phyloP scores from a whole-genome alignment of 2,113 vertebrate genomes.

The Colistium nudipinnis region DNA sequence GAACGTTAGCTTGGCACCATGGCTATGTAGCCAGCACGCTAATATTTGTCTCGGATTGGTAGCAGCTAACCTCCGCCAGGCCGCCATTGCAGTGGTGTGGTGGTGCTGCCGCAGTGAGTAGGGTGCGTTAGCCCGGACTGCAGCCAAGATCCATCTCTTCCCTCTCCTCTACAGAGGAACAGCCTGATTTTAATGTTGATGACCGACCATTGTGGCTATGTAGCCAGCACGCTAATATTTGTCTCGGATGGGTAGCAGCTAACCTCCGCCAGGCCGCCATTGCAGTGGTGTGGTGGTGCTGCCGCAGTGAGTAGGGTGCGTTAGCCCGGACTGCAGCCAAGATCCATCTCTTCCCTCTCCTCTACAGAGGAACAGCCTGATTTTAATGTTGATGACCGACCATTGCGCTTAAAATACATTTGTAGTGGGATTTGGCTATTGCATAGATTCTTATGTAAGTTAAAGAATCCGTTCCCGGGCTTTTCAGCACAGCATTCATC shows the following conservation, averaged over 20 bases:
- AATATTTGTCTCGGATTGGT: constrained; percentile 47
- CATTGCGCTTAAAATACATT: too few relatives aligned
- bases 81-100: constrained; percentile 72
- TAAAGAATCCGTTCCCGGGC: constrained; percentile 72
- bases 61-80: constrained; percentile 67
- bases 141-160: neutral
- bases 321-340: constrained; percentile 32
- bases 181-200: accelerated
- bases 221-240: too few relatives aligned
- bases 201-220: too few relatives aligned
- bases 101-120: constrained; percentile 58
- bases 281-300: constrained; percentile 41
- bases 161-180: accelerated
- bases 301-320: constrained; percentile 56
- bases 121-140: constrained; percentile 28
- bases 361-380: accelerated
- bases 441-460: constrained; percentile 18
- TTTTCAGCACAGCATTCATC: constrained; percentile 59
- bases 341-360: neutral
- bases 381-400: accelerated
- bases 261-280: too few relatives aligned
- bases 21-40: constrained; percentile 75
- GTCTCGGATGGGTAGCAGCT: too few relatives aligned
- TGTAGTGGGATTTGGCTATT: neutral
- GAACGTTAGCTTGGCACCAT: constrained; percentile 68